phyloP scores from a whole-genome alignment of 2,888 invertebrate genomes.

The Fissipunctia ypsillon region DNA sequence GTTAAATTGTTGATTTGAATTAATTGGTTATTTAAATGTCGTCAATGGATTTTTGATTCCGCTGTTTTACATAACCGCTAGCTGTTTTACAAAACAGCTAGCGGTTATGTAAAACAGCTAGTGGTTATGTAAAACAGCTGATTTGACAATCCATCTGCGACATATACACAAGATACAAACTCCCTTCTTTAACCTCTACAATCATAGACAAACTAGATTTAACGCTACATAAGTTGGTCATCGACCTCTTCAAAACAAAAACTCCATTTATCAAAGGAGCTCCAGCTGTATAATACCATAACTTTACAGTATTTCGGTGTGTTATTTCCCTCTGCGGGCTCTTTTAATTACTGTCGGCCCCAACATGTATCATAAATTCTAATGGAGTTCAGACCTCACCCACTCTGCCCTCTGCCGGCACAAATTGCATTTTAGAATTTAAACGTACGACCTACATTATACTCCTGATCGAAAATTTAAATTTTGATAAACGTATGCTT shows the following conservation, averaged over 20 bases:
- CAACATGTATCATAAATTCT: constrained; percentile 88
- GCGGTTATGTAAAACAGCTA: background rate
- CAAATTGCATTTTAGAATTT: constrained; percentile 85
- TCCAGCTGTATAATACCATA: constrained; percentile 72
- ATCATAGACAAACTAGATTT: constrained; percentile 19
- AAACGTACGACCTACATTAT: constrained; percentile 70
- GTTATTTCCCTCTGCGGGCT: constrained; percentile 84
- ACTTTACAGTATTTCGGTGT: constrained; percentile 73
- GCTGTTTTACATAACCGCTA: background rate
- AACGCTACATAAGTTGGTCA: constrained; percentile 46
- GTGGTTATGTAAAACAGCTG: background rate
- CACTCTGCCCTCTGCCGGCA: constrained; percentile 67
- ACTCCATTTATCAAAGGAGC: constrained; percentile 72
- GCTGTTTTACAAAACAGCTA: background rate
- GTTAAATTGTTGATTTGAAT: background rate
- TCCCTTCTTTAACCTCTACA: background rate
- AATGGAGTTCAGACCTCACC: constrained; percentile 80
- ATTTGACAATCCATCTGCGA: background rate
- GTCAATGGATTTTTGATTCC: background rate
- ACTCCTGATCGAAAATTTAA: constrained; percentile 64
- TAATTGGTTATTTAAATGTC: background rate
- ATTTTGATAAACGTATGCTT: constrained; percentile 59
- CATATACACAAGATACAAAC: background rate
- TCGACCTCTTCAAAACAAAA: constrained; percentile 70
- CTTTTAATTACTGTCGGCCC: constrained; percentile 87